Percentiles rank a stretch among this genome's conserved stretches.
Conservation (phyloP, 2,888 invertebrate genomes). For the Syrista parreyssii region DNA sequence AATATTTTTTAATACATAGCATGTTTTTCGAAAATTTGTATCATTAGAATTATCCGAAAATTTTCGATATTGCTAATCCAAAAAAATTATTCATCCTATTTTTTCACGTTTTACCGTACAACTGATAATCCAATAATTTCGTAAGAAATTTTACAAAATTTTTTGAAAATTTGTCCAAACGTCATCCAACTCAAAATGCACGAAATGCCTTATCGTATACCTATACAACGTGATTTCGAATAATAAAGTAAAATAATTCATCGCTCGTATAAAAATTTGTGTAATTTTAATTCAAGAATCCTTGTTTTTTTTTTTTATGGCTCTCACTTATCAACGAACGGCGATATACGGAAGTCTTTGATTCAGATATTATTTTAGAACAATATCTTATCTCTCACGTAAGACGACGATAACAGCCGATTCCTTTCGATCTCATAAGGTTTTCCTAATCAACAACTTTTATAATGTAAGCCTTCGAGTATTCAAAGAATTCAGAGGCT, state of each 20-base stretch:
- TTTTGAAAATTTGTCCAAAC: neutral
- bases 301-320: neutral
- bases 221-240: neutral
- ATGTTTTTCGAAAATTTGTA: neutral
- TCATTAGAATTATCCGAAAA: neutral
- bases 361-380: neutral
- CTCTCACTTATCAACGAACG: neutral
- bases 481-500: neutral
- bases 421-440: neutral
- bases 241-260: neutral
- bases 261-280: neutral
- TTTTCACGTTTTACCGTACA: neutral
- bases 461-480: neutral
- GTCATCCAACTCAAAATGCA: neutral
- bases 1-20: no score
- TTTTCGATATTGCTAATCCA: neutral
- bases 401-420: neutral
- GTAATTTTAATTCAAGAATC: neutral
- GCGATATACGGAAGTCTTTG: neutral
- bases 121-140: neutral
- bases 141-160: neutral
- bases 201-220: neutral
- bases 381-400: neutral
- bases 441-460: neutral
- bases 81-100: neutral